phyloP scores from a whole-genome alignment of 64 coral and sea anemone genomes.

The Acropora tenuis region DNA sequence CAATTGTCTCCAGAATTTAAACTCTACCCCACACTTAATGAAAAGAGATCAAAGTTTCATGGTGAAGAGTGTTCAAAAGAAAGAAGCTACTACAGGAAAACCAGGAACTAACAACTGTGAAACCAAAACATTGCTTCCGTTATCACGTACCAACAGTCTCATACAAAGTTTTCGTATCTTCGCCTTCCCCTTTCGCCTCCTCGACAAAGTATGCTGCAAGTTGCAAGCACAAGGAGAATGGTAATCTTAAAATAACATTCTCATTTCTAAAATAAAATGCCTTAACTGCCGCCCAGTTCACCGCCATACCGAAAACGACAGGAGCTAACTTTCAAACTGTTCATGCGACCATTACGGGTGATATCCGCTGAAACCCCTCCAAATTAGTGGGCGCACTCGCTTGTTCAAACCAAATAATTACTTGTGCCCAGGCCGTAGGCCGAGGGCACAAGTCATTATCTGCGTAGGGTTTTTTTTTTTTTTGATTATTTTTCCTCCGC shows the following conservation, averaged over 20 bases:
- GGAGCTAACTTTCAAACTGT: background rate
- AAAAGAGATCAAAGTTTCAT: background rate
- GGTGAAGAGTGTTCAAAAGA: background rate
- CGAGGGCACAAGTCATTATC: too few relatives aligned
- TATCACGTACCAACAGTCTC: background rate
- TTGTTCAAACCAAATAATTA: too few relatives aligned
- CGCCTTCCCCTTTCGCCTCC: background rate
- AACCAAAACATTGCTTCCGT: too few relatives aligned
- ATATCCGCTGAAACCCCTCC: too few relatives aligned
- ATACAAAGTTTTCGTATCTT: conserved; percentile 28
- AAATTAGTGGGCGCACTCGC: too few relatives aligned
- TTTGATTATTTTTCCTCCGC: too few relatives aligned
- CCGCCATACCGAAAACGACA: background rate
- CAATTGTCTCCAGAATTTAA: too few relatives aligned
- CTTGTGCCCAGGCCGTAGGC: too few relatives aligned
- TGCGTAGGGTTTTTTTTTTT: too few relatives aligned
- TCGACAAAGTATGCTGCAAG: conserved; percentile 10
- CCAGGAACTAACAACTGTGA: too few relatives aligned
- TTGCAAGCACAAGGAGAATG: conserved; percentile 25
- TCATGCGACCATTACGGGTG: background rate
- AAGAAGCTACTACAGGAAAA: background rate
- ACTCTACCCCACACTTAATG: too few relatives aligned
- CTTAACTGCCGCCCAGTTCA: background rate
- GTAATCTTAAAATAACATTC: conserved; percentile 41
- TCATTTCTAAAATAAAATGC: conserved; percentile 28